Evolutionary conservation across 1,140 invertebrate species (phyloP), one percentile per base, ranked within the genome.

Genomic region (Medauroidea extradentata): DNA sequence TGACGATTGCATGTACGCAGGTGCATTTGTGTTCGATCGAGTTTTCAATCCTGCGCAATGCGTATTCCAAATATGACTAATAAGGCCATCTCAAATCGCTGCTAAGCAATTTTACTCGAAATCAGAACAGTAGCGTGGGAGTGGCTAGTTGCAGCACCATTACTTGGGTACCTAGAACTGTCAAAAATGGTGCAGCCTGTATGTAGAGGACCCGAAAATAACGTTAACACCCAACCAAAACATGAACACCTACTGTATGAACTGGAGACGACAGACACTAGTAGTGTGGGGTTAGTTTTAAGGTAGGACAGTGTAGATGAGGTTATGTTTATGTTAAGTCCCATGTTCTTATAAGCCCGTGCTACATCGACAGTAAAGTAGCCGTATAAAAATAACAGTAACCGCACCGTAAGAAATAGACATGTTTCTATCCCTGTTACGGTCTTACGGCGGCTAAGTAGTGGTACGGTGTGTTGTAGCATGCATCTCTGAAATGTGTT

Each of bases 181-280:
- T 14, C 24, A 11, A 34, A 1, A 18, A 51, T 51, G 49, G 49
- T 34, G 3, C 24, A 51, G 21, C 49, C 49, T 29, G 24, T 14
- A 29, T 51, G 27, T 0, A 57, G 44, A 24, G 25, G 25, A 7
- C 50, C 56, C 39, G 44, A 48, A 29, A 39, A 24, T 23, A 59
- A 48, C 19, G 11, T 56, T 39, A 54, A 38, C 42, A 55, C 52
- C 9, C 52, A 59, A 58, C 74, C 75, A 1, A 78, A 79, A 61
- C 71, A 77, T 65, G 78, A 86, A 62, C 82, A 84, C 66, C 74
- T 86, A 52, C 70, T 86, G 5, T 77, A 78, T 67, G 84, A 86
- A 73, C 76, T 87, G 61, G 85, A 87, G 72, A 81, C 81, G 29
- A 83, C 81, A 34, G 84, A 85, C 70, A 79, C 79, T 23, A 83